phyloP scores from a whole-genome alignment of 2,888 invertebrate species.

The Molorchus minor region DNA sequence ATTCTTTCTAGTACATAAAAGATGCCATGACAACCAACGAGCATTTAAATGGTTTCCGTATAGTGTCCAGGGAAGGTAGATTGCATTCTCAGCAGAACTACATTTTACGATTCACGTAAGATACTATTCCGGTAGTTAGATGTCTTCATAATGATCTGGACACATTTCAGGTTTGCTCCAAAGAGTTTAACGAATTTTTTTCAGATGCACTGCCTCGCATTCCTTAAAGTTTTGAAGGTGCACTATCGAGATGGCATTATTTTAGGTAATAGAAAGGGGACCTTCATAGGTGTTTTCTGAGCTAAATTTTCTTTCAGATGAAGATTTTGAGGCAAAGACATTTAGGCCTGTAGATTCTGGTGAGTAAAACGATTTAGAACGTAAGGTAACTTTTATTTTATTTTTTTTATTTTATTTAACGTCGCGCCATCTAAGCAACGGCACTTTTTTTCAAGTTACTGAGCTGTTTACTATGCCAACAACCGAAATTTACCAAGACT shows the following conservation, averaged over 20 bases:
- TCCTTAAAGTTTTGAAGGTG: slow-evolving; percentile 34
- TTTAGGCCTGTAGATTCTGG: too few species aligned
- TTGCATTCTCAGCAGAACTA: slow-evolving; percentile 42
- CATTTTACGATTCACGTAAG: slow-evolving; percentile 46
- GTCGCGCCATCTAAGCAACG: too few species aligned
- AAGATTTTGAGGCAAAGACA: background rate
- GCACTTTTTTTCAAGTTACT: too few species aligned
- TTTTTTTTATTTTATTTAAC: too few species aligned
- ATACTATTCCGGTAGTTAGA: background rate
- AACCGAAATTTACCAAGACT: slow-evolving; percentile 11
- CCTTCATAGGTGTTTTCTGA: too few species aligned
- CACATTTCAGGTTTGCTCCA: slow-evolving; percentile 30
- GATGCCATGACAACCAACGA: slow-evolving; percentile 30
- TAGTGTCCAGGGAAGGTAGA: slow-evolving; percentile 48
- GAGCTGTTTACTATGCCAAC: slow-evolving; percentile 1
- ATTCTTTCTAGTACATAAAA: slow-evolving; percentile 40
- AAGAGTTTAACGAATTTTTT: slow-evolving; percentile 15
- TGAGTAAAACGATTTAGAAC: too few species aligned
- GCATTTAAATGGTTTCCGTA: slow-evolving; percentile 43
- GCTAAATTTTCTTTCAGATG: background rate
- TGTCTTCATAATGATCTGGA: background rate
- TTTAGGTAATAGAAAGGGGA: too few species aligned
- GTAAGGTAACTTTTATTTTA: too few species aligned
- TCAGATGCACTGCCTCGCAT: slow-evolving; percentile 11
- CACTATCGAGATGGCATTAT: slow-evolving; percentile 37